Percentiles rank a stretch among this genome's conserved stretches.
Evolutionary conservation across 2,797 vertebrate genomes (phyloP).

Genomic region (Halcyon leucocephala): DNA sequence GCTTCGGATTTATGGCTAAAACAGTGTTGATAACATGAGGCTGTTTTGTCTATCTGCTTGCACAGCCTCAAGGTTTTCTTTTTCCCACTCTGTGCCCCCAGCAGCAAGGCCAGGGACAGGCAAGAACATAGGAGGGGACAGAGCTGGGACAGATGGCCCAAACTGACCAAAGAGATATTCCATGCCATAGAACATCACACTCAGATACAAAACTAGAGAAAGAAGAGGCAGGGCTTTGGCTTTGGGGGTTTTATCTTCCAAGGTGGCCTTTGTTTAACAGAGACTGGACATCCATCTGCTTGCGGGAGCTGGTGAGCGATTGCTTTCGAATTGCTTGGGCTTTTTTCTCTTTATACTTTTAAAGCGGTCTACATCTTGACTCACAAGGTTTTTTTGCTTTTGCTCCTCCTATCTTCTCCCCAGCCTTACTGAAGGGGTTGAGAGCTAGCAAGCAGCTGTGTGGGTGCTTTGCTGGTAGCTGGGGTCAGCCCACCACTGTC

Average conservation of each 20-base stretch:
- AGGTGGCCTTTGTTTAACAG: neutral
- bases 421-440: neutral
- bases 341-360: neutral
- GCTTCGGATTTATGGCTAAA: neutral
- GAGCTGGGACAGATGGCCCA: fast-evolving
- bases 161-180: neutral
- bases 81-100: neutral
- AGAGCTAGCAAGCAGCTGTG: neutral
- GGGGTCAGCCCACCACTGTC: neutral
- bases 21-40: neutral
- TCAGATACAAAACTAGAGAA: too few relatives aligned
- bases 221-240: neutral
- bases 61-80: neutral
- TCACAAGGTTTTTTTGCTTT: neutral
- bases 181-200: too few relatives aligned
- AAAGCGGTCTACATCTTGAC: neutral
- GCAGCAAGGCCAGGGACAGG: fast-evolving
- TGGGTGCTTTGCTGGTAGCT: neutral
- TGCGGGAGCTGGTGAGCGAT: neutral
- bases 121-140: neutral
- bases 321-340: neutral
- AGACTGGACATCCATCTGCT: neutral
- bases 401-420: neutral
- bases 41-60: neutral
- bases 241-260: neutral